phyloP scores from a whole-genome alignment of 2,888 invertebrate species.

The Phyllotreta striolata region DNA sequence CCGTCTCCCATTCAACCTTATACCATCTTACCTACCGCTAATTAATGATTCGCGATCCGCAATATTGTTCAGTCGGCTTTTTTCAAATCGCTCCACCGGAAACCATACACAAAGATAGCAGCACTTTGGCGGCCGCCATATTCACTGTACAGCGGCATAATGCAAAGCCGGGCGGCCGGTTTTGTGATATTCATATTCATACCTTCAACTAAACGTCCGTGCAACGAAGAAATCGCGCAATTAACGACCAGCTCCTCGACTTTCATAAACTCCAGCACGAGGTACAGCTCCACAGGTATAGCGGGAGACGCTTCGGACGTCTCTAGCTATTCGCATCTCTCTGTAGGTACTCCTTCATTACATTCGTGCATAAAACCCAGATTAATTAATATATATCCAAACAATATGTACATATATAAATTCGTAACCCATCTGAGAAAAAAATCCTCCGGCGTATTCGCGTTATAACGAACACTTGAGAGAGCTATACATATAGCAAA shows the following conservation, averaged over 20 bases:
- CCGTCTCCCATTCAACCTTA: too few species aligned
- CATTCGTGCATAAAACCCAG: too few species aligned
- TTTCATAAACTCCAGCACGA: too few species aligned
- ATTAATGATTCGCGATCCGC: slow-evolving; percentile 1
- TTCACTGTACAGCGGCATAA: slow-evolving; percentile 28
- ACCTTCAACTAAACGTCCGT: slow-evolving; percentile 19
- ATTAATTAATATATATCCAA: too few species aligned
- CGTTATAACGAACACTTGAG: slow-evolving; percentile 23
- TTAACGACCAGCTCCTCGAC: too few species aligned
- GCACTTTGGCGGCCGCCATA: slow-evolving; percentile 37
- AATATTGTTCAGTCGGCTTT: slow-evolving; percentile 10
- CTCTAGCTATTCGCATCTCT: too few species aligned
- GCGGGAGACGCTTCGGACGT: too few species aligned
- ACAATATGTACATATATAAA: slow-evolving; percentile 25
- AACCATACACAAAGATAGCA: slow-evolving; percentile 35
- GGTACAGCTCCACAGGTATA: too few species aligned
- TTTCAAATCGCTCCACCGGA: slow-evolving; percentile 32
- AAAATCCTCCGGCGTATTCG: too few species aligned
- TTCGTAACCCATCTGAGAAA: not conserved
- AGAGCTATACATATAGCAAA: slow-evolving; percentile 8
- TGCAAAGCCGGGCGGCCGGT: slow-evolving; percentile 36
- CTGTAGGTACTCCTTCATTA: too few species aligned
- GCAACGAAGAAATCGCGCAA: too few species aligned
- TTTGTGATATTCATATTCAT: slow-evolving; percentile 42
- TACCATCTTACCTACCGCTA: too few species aligned